Base-by-base conservation (phyloP, 30 jellyfish, hydroid and myxozoan genomes). In the Chrysaora quinquecirrha region DNA sequence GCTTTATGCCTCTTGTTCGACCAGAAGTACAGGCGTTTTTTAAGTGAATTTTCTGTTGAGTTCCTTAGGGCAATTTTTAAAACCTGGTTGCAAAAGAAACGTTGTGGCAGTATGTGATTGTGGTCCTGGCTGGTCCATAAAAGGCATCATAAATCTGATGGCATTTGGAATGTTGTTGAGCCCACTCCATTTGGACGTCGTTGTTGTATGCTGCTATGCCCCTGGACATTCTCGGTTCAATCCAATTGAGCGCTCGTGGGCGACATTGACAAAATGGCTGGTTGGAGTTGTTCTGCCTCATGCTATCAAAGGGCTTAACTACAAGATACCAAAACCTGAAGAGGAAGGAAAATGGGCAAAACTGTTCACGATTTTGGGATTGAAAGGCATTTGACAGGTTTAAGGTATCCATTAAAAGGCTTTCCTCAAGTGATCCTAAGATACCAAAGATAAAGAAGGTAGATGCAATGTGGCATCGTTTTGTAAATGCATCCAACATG, bases 161-260 rank as follows among this genome's bases (percentile, higher is more conserved):
- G n/a, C n/a, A n/a, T n/a, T n/a, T n/a, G n/a, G n/a, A n/a, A n/a
- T 29, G 72, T 7, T 71, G 66, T 71, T 7, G 75, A 33, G 0
- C 20, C 23, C 32, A 6, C 11, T 33, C 12, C 63, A 20, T 21
- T 32, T 71, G 0, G 75, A 71, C 35, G 19, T 4, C 1, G 3
- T 71, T 20, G 14, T 23, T 29, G 1, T 71, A 9, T 21, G 34
- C 1, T 33, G 74, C 34, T 33, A 71, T 18, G 75, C 83, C 0
- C 83, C 83, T 22, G 74, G 83, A 23, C 66, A 34, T 38, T 71
- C 71, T 16, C 16, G 83, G 18, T 71, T 71, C 75, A 71, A 71
- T 38, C 83, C 83, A 1, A 19, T 2, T 29, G 28, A 35, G 22
- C n/a, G n/a, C n/a, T n/a, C n/a, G n/a, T n/a, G n/a, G n/a, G n/a